These are phyloP conservation scores for Noctua fimbriata DNA, from an alignment of 2,888 invertebrate genomes.

Conservation along the genomic window DNA sequence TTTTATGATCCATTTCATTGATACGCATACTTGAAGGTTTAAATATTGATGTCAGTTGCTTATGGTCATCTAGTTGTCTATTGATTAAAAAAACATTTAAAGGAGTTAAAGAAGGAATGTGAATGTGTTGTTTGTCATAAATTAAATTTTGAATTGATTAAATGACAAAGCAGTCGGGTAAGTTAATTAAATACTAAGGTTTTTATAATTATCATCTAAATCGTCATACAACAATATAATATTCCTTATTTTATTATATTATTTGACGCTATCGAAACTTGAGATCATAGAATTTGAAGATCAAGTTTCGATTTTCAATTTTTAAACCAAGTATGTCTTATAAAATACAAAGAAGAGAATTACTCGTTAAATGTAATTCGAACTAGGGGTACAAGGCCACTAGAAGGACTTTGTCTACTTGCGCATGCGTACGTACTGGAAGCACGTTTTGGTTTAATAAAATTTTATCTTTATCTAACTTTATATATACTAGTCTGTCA, in stretches of 20 bases:
- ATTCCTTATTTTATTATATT: background rate
- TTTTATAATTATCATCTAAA: background rate
- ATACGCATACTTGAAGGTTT: background rate
- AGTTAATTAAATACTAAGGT: background rate
- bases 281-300: background rate
- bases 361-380: background rate
- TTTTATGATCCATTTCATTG: constrained; percentile 25
- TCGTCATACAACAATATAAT: background rate
- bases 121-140: background rate
- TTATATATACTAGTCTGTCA: background rate
- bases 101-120: constrained; percentile 1
- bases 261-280: background rate
- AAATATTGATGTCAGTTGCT: background rate
- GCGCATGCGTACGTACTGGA: background rate
- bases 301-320: background rate
- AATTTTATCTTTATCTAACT: background rate
- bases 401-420: background rate
- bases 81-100: background rate
- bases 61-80: background rate
- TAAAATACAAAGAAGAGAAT: background rate
- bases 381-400: background rate
- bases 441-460: background rate
- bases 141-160: background rate
- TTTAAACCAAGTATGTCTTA: too few species aligned
- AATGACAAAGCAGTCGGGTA: background rate